phyloP scores from a whole-genome alignment of 2,888 invertebrate genomes.

The Scrobipalpa costella region DNA sequence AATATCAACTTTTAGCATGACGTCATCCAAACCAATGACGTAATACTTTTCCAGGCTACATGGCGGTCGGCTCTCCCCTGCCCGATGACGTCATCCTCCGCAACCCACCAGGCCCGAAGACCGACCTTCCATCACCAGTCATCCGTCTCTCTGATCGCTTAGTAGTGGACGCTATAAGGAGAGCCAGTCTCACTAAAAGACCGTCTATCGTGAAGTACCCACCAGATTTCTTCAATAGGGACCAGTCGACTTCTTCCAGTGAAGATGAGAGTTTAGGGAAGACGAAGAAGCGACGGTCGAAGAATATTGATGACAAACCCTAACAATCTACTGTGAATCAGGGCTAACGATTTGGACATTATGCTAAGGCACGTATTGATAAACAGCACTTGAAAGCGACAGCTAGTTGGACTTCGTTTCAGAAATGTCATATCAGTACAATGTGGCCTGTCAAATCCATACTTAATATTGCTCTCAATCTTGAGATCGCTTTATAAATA shows the following conservation, averaged over 20 bases:
- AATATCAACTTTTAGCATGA: background rate
- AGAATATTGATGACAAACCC: conserved; percentile 15
- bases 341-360: no score
- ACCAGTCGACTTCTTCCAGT: conserved; percentile 61
- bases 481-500: no score
- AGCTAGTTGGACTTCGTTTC: no score
- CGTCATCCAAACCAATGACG: background rate
- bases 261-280: conserved; percentile 58
- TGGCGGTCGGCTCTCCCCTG: conserved; percentile 48
- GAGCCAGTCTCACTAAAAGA: conserved; percentile 66
- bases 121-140: conserved; percentile 52
- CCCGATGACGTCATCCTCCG: conserved; percentile 31
- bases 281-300: conserved; percentile 40
- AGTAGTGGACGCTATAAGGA: conserved; percentile 66
- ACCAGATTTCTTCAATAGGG: conserved; percentile 63
- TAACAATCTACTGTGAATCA: no score
- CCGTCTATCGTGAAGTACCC: conserved; percentile 70
- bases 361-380: no score
- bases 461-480: no score
- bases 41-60: conserved; percentile 55
- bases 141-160: conserved; percentile 62
- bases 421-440: no score
- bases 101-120: background rate
- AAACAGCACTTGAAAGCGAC: no score
- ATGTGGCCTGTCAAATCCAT: no score